Evolutionary conservation across 2,113 vertebrate genomes (phyloP).

Genomic region (Podilymbus podiceps): DNA sequence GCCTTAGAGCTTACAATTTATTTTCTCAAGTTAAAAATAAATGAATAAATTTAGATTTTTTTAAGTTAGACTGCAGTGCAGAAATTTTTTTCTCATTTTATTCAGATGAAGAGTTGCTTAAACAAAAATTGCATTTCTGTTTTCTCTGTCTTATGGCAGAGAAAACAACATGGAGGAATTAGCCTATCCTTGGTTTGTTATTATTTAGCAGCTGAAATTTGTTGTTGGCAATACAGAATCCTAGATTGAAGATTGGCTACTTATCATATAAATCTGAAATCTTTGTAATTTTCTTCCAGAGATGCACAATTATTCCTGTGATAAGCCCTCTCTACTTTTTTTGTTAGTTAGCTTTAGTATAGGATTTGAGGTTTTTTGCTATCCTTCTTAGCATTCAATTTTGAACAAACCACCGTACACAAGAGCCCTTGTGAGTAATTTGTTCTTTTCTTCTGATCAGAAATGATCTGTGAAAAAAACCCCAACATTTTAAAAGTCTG

Average conservation of each 20-base stretch:
- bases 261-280: neutral
- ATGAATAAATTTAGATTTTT: neutral
- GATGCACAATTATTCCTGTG: neutral
- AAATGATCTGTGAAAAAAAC: neutral
- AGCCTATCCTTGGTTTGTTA: neutral
- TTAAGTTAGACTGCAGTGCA: no score
- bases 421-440: neutral
- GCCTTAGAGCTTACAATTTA: neutral
- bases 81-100: neutral
- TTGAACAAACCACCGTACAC: neutral
- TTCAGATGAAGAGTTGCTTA: neutral
- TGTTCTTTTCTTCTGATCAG: neutral
- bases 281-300: neutral
- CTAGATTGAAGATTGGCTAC: neutral
- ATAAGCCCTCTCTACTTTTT: neutral
- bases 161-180: neutral
- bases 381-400: neutral
- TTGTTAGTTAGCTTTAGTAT: neutral
- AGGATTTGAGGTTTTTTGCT: neutral
- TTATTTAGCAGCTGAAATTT: neutral
- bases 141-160: neutral
- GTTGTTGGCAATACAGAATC: neutral
- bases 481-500: neutral
- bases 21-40: neutral
- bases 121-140: neutral